Base-by-base conservation (phyloP, 2,797 vertebrate genomes). In the Acanthopagrus latus region DNA sequence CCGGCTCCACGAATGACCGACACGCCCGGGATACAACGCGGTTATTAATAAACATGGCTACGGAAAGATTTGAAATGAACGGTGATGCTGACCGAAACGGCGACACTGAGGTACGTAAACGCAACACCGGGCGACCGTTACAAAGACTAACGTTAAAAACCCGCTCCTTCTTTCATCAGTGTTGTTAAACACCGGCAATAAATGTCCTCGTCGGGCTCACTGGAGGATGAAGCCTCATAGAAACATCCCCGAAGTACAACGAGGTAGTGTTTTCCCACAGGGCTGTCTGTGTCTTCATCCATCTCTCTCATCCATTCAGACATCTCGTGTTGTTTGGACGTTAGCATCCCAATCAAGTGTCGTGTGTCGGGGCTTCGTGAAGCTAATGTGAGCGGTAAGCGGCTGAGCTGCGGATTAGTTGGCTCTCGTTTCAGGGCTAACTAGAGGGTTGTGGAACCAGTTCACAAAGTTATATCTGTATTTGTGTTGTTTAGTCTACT, bases 21-120 rank as follows among this genome's bases (percentile, higher is more conserved):
- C 23, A 5, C 12, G 1, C 52, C 14, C 3, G 0, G 44, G 23
- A 7, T 12, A 17, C 1, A n/a, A 16, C 14, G 11, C 33, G 0
- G 11, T 29, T 16, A 50, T 48, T 6, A 1, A 5, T 43, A 71
- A 46, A 46, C 4, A 94, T 95, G 95, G 81, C 90, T 3, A 70
- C 87, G n/a, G 94, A 94, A 25, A 55, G 56, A 62, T 20, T 94
- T 43, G 93, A 94, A 70, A 87, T 96, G 90, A 94, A 93, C 86
- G 92, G 93, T 9, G 86, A 68, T 67, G 83, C 81, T 48, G 91
- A 82, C 66, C 68, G 62, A 29, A 69, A 74, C 68, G 78, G 76
- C 13, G 90, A 83, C 5, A 16, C 23, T 20, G 93, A 90, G 94
- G 95, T 96, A 81, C 87, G 88, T 54, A 2, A 68, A 84, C 43